Base-by-base conservation (phyloP, 2,797 vertebrate genomes). In the Onychomys torridus region DNA sequence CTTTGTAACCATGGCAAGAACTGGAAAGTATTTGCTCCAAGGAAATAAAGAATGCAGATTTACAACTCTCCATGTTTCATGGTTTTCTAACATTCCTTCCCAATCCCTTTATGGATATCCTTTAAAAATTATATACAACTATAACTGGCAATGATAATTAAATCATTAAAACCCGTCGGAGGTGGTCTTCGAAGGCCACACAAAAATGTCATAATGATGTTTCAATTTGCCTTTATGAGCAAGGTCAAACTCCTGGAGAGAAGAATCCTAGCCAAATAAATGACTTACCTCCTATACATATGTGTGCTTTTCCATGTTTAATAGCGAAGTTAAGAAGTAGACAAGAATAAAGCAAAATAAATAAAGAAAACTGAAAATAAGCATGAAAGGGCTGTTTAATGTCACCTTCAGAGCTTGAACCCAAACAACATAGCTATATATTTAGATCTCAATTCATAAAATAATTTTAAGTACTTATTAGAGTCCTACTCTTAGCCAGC, bases 261-360 rank as follows among this genome's bases (percentile, higher is more conserved):
- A 90, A 1, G 1, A 89, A 57, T 13, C 7, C 0, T 82, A 89
- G 55, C 0, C 77, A 91, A 91, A 91, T 55, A 77, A 79, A 77
- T 93, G 25, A n/a, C 29, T 43, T 34, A 11, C 27, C 19, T 4
- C 17, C 43, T 91, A 82, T 40, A 59, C 2, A 6, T 37, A 79
- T 89, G 1, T 59, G 2, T 85, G 61, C 6, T 59, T 86, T 73
- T 77, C 29, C 55, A 77, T 61, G 55, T 21, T 75, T 55, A 79
- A 14, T 16, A 78, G 34, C 10, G 57, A 91, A 86, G 61, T 82
- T 86, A 89, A 92, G 11, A 90, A 92, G n/a, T 61, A 95, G 46
- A 90, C 40, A 3, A 92, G 37, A 90, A 79, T 61, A 89, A 63
- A 52, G 3, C 43, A 75, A 89, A 89, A 75, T 29, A 85, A 86